These are phyloP conservation scores for Pandion haliaetus DNA, from an alignment of 2,113 vertebrate genomes.

Conservation along the genomic window DNA sequence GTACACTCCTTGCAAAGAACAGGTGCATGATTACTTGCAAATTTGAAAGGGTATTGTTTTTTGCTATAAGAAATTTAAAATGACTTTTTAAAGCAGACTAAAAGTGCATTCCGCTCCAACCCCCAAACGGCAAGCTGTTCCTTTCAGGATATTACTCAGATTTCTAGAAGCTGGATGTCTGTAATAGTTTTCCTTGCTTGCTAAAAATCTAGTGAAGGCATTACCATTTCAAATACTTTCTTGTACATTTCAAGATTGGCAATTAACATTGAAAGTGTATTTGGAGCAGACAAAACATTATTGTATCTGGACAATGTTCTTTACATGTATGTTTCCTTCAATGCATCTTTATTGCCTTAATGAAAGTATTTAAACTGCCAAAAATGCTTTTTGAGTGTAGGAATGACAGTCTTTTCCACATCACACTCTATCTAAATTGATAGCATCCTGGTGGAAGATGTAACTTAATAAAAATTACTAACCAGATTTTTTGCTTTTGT, in stretches of 20 bases:
- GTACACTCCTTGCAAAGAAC: not conserved
- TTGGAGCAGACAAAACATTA: not conserved
- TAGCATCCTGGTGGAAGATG: not conserved
- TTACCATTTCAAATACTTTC: not conserved
- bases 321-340: not conserved
- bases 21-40: not conserved
- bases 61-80: not conserved
- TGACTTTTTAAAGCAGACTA: not conserved
- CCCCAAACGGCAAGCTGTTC: not conserved
- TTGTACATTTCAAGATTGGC: not conserved
- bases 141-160: not conserved
- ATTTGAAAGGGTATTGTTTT: not conserved
- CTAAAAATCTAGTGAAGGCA: not conserved
- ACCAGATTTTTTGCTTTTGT: not conserved
- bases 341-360: slow-evolving; percentile 9
- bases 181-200: not conserved
- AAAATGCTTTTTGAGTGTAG: slow-evolving; percentile 1
- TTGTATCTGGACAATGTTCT: not conserved
- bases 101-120: not conserved
- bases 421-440: not conserved
- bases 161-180: not conserved
- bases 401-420: not conserved
- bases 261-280: slow-evolving; percentile 12
- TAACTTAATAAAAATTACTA: not conserved
- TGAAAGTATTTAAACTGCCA: not conserved